Base-by-base conservation (phyloP, 2,888 invertebrate species). In the Dryobotodes eremita region DNA sequence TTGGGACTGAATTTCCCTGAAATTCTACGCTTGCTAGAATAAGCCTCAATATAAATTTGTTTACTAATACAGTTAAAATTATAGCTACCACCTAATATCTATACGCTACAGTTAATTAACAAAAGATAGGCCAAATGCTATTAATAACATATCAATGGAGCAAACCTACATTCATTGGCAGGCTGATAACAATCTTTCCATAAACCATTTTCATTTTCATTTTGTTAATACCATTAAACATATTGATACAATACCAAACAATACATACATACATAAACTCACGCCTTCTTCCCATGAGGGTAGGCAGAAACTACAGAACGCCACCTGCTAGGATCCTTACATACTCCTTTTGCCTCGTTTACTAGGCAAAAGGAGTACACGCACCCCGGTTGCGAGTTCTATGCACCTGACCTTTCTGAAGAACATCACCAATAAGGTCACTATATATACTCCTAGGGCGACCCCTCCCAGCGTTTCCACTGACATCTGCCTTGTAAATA, bases 101-200 rank as follows among this genome's bases (percentile, higher is more conserved):
- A 11, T 48, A 36, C 11, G 1, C 7, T 42, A 26, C 64, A 42
- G 26, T 57, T 57, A 62, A 72, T 50, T 78, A 64, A 17, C 1
- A 23, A 50, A 72, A 15, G 48, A 10, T 48, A 26, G 36, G 31
- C 7, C 26, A 15, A 17, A 42, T 1, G 7, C 23, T n/a, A 76
- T 68, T 62, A 83, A 50, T 69, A 48, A 55, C 13, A 26, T 50
- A 76, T 57, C 31, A 50, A 68, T 62, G 42, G 62, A 57, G 2
- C 48, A 50, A 15, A 77, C 42, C 13, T n/a, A 31, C 7, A 50
- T 42, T 50, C 42, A 59, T 46, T 59, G 42, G 46, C 15, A 50
- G 62, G 20, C n/a, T 23, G 48, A n/a, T 68, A 62, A 57, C 10
- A 31, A 83, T 50, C 23, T 31, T 31, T 17, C 57, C 46, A 26